Base-by-base conservation (phyloP, 2,888 invertebrate species). In the Ophonus ardosiacus region DNA sequence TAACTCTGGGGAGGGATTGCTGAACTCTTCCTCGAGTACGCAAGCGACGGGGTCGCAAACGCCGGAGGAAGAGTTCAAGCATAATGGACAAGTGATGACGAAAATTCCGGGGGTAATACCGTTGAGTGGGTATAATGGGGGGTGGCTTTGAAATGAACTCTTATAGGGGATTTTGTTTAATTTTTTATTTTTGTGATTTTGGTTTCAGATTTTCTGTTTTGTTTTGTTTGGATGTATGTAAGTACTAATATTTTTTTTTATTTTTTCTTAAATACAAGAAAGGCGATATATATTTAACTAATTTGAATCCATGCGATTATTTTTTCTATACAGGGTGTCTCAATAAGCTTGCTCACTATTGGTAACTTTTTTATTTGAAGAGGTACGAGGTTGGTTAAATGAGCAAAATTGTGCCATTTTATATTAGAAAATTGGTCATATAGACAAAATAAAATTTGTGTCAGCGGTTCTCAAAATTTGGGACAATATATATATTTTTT, bases 61-160 rank as follows among this genome's bases (percentile, higher is more conserved):
- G 6, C 91, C 91, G 0, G 91, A 91, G 85, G 91, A 91, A 7
- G 91, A 92, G 83, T 90, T 89, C 85, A 93, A 92, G 88, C 90
- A 91, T 82, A 92, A 92, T 91, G 93, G 93, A 85, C 94, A 94
- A 87, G 93, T 93, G 88, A 93, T 93, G 88, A 94, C 94, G 87
- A 94, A 94, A 90, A 92, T 96, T 88, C 94, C 95, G 15, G 95
- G 95, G 87, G 94, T 96, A 86, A 95, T 96, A 89, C 95, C 95
- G 87, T 93, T 96, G 88, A 94, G 95, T 91, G 95, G 95, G 0
- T 95, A 95, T 91, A 95, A 94, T 90, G 93, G 94, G 89, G 95
- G 95, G 87, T 95, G 95, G 96, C 94, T 94, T 87, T 94, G 90
- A 91, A 88, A 63, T 15, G 18, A 68, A 71, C 43, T 71, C 38